Base-by-base conservation (phyloP, 1,140 invertebrate species). In the Carposina sasakii region DNA sequence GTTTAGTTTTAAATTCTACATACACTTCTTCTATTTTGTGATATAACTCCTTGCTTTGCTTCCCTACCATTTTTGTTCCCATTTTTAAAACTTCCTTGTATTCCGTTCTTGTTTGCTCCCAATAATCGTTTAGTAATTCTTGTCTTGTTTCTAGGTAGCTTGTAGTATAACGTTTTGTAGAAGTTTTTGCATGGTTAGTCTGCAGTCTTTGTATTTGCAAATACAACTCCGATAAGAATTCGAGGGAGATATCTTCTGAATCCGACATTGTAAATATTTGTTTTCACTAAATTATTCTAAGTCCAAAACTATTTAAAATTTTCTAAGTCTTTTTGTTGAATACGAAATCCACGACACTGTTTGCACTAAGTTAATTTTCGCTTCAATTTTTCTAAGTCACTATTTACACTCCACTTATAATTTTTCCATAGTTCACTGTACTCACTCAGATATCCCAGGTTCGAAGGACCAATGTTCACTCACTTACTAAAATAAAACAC, bases 381-480 rank as follows among this genome's bases (percentile, higher is more conserved):
- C n/a, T n/a, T n/a, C n/a, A n/a, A n/a, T n/a, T n/a, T n/a, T n/a
- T n/a, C n/a, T n/a, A n/a, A n/a, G n/a, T n/a, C n/a, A n/a, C n/a
- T n/a, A n/a, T n/a, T n/a, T n/a, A n/a, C n/a, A n/a, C n/a, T n/a
- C n/a, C n/a, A n/a, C n/a, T n/a, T n/a, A n/a, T n/a, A n/a, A n/a
- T n/a, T n/a, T n/a, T n/a, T n/a, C n/a, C n/a, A n/a, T n/a, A n/a
- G n/a, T n/a, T n/a, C n/a, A n/a, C n/a, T n/a, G n/a, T n/a, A n/a
- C n/a, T n/a, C n/a, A n/a, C n/a, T n/a, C n/a, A n/a, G n/a, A n/a
- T n/a, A n/a, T 40, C 12, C 23, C 21, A 19, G 17, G 21, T n/a
- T 21, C 37, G 37, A 40, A 20, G 37, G 21, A 21, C 20, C 17
- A 40, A n/a, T n/a, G n/a, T n/a, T n/a, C n/a, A n/a, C n/a, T n/a